These are phyloP conservation scores for Neotoma lepida DNA, from an alignment of 2,113 vertebrate genomes.

Conservation along the genomic window DNA sequence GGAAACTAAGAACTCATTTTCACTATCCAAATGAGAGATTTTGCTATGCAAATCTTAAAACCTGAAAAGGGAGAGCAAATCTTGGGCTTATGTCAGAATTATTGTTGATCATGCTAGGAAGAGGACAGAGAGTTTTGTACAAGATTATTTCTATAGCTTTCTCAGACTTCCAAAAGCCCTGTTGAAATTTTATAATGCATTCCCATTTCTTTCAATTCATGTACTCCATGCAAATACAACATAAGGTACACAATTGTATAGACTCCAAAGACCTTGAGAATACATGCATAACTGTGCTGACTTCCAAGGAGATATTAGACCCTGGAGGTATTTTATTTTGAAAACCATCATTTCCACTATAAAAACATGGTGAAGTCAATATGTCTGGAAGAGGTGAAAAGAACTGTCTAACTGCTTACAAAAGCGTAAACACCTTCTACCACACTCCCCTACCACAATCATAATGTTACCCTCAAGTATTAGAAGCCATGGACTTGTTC, in stretches of 20 bases:
- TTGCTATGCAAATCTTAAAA: constrained; percentile 59
- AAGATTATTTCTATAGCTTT: constrained; percentile 48
- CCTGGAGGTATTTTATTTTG: background rate
- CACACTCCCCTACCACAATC: background rate
- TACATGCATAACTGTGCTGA: rapidly evolving
- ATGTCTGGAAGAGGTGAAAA: constrained; percentile 48
- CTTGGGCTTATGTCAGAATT: background rate
- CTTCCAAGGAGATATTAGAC: constrained; percentile 26
- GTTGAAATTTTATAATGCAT: constrained; percentile 13
- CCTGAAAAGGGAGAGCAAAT: constrained; percentile 29
- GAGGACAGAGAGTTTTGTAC: background rate
- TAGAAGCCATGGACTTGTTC: background rate
- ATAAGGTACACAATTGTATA: constrained; percentile 19
- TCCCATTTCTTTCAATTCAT: constrained; percentile 19
- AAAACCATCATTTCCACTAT: constrained; percentile 4
- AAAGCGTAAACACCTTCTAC: background rate
- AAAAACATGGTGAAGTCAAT: background rate
- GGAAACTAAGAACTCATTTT: constrained; percentile 11
- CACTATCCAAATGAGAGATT: background rate
- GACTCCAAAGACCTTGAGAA: constrained; percentile 3
- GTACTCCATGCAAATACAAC: background rate
- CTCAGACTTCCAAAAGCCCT: background rate
- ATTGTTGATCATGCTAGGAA: background rate
- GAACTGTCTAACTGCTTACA: background rate
- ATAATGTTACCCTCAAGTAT: background rate